Evolutionary conservation across 2,113 vertebrate genomes (phyloP), one percentile per base, ranked within the genome.

Genomic region (Neoarius graeffei): DNA sequence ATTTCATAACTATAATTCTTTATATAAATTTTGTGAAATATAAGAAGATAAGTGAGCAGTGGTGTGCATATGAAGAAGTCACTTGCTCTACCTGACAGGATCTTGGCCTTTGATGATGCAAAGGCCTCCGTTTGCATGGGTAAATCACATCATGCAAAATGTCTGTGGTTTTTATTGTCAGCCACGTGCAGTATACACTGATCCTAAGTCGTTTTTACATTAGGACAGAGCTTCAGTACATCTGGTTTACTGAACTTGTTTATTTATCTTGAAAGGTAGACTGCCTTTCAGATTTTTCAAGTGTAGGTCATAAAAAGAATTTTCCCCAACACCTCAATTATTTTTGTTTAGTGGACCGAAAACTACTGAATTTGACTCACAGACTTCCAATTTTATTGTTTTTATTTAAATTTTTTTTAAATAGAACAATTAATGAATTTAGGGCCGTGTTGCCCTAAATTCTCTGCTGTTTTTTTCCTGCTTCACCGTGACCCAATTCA

Each of bases 61-160:
- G 52, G 57, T 60, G 48, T 71, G 30, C 7, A 52, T 88, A 59
- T 60, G 84, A 85, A 88, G 57, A 86, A 56, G 23, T 83, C 48
- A 67, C 14, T 76, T 57, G n/a, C 64, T 62, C 15, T 23, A 11
- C 57, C 56, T 62, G 71, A 62, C 35, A 23, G 60, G 76, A 80
- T 52, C 74, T 9, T 80, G n/a, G 60, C 9, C 9, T 23, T 7
- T 56, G 48, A 80, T 67, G 10, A 86, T 66, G 73, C 56, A 79
- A 79, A 86, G 59, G 23, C 73, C 42, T 35, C n/a, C 54, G 23
- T 66, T 62, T 66, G 60, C 74, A 66, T 86, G 85, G 73, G 57
- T 64, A 64, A 83, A 50, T 64, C 81, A 64, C 80, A 60, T 10
- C 50, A 66, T 86, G 73, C 73, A 86, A 80, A 85, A 14, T 20